Percentiles rank a stretch among this genome's conserved stretches.
Conservation (phyloP, 2,888 invertebrate genomes). For the Sicus ferrugineus region DNA sequence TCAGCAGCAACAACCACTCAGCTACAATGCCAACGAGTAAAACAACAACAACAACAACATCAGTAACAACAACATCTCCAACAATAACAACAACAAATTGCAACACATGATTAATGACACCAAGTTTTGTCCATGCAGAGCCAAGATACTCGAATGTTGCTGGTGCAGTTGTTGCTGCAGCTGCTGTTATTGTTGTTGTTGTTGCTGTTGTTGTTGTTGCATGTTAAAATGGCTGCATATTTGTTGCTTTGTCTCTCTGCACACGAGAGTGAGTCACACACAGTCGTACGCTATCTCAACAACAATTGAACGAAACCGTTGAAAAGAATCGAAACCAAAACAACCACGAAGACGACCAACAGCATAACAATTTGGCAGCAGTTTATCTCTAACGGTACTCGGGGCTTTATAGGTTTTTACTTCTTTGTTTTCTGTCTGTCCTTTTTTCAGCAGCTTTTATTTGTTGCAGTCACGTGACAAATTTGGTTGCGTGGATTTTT, state of each 20-base stretch:
- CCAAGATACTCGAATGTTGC: not conserved
- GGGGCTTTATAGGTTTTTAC: not conserved
- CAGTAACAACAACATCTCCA: constrained; percentile 15
- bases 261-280: not conserved
- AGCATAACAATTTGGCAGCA: too few relatives aligned
- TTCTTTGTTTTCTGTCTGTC: too few relatives aligned
- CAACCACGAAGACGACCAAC: not conserved
- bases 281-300: not conserved
- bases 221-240: not conserved
- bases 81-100: not conserved
- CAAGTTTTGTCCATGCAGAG: not conserved
- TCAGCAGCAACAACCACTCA: constrained; percentile 8
- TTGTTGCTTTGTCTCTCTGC: not conserved
- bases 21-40: not conserved
- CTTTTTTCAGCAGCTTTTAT: too few relatives aligned
- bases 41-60: constrained; percentile 6
- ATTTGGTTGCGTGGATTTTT: not conserved
- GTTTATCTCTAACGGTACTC: too few relatives aligned
- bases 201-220: not conserved
- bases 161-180: not conserved
- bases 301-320: not conserved
- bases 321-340: not conserved
- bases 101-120: constrained; percentile 27
- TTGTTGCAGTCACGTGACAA: not conserved
- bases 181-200: not conserved